Conservation (phyloP, 1,140 invertebrate species). For the Lepidurus packardi region DNA sequence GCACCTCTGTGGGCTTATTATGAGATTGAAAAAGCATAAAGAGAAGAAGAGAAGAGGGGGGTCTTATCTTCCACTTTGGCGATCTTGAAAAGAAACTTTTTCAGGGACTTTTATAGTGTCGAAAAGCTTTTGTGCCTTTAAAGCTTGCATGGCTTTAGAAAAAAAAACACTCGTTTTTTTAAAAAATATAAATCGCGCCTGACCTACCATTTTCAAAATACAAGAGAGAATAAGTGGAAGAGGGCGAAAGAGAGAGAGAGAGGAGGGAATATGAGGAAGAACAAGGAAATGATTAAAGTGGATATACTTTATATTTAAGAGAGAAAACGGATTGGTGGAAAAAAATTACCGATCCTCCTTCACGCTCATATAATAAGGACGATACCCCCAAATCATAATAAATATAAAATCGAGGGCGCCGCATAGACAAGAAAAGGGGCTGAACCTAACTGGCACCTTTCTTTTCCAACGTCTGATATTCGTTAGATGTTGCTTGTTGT, state of each 20-base stretch:
- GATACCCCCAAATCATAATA: slow-evolving; percentile 20
- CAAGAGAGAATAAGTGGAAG: background rate
- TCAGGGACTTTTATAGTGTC: slow-evolving; percentile 1
- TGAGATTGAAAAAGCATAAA: background rate
- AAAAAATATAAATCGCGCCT: slow-evolving; percentile 10
- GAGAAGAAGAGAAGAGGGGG: slow-evolving; percentile 4
- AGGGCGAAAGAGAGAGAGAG: slow-evolving; percentile 25
- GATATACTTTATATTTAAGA: slow-evolving; percentile 25
- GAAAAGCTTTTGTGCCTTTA: background rate
- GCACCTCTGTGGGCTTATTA: slow-evolving; percentile 7
- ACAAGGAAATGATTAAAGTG: slow-evolving; percentile 25
- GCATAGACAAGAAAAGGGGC: slow-evolving; percentile 18
- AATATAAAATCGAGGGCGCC: slow-evolving; percentile 21
- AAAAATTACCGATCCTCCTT: slow-evolving; percentile 19
- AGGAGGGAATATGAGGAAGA: background rate
- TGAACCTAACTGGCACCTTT: slow-evolving; percentile 21
- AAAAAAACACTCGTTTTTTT: slow-evolving; percentile 5
- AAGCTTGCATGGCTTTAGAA: background rate
- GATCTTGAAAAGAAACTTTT: background rate
- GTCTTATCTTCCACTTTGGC: background rate
- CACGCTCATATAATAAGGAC: slow-evolving; percentile 19
- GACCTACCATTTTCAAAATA: background rate
- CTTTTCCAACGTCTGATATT: slow-evolving; percentile 22
- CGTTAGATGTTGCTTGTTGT: background rate
- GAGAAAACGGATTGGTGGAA: slow-evolving; percentile 15